phyloP scores from a whole-genome alignment of 2,797 vertebrate genomes.

The Gastrophryne carolinensis region DNA sequence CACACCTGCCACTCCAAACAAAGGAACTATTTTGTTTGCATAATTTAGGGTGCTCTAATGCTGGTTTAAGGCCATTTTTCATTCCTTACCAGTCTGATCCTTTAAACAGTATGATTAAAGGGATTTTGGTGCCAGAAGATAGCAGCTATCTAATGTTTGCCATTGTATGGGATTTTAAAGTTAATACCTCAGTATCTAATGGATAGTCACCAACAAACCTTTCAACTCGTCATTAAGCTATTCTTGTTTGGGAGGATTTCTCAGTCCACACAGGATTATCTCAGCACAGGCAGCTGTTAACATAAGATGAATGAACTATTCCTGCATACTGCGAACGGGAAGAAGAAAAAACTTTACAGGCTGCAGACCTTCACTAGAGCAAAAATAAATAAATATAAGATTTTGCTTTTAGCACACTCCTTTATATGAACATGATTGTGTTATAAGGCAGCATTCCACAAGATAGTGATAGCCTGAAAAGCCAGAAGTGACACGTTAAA shows the following conservation, averaged over 20 bases:
- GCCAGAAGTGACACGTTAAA: slow-evolving; percentile 5
- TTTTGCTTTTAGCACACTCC: background rate
- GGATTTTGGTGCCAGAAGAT: slow-evolving; percentile 5
- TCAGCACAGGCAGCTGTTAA: slow-evolving; percentile 38
- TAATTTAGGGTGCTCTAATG: slow-evolving; percentile 45
- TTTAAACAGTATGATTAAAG: slow-evolving; percentile 51
- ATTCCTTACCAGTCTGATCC: slow-evolving; percentile 52
- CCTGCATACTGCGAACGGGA: background rate
- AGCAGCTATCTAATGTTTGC: slow-evolving; percentile 47
- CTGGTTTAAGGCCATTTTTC: slow-evolving; percentile 34
- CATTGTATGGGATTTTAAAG: slow-evolving; percentile 47
- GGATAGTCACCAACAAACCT: slow-evolving; percentile 48
- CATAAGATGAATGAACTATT: slow-evolving; percentile 35
- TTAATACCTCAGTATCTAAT: slow-evolving; percentile 39
- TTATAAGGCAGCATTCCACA: slow-evolving; percentile 12
- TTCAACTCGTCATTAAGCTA: slow-evolving; percentile 51
- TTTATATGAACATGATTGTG: background rate
- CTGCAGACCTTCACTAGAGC: background rate
- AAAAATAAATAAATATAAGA: slow-evolving; percentile 1
- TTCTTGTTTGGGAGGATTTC: slow-evolving; percentile 36
- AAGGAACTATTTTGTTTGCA: slow-evolving; percentile 47
- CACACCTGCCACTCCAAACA: slow-evolving; percentile 54
- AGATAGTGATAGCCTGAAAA: background rate
- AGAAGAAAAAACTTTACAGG: slow-evolving; percentile 10
- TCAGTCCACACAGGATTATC: slow-evolving; percentile 31